Percentiles rank a stretch among this genome's conserved stretches.
Conservation (phyloP, 2,888 invertebrate genomes). For the Muschampia plurimacula region DNA sequence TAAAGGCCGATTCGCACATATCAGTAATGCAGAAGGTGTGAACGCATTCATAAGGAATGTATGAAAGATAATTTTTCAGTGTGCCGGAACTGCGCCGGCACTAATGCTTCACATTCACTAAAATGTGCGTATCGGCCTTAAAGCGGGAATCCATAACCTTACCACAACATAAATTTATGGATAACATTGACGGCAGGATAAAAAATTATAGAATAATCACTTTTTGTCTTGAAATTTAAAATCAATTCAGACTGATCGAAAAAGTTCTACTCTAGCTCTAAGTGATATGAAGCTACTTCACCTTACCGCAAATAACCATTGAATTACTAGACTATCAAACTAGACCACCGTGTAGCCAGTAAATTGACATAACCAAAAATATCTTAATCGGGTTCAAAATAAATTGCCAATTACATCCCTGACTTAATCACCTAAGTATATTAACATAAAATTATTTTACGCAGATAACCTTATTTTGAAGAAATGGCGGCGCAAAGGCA, state of each 20-base stretch:
- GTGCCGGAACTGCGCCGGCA: no score
- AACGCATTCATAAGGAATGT: no score
- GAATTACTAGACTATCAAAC: not conserved
- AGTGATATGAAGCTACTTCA: not conserved
- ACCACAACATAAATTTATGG: not conserved
- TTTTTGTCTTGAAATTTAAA: no score
- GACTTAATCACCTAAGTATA: constrained; percentile 14
- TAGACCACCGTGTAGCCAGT: not conserved
- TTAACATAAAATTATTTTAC: not conserved
- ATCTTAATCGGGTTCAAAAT: constrained; percentile 17
- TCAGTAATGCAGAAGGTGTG: no score
- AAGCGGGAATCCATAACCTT: not conserved
- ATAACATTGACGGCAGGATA: not conserved
- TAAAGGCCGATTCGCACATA: no score
- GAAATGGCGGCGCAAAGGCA: constrained; percentile 9
- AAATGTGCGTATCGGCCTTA: no score
- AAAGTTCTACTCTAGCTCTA: no score
- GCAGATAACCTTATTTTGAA: not conserved
- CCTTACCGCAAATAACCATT: not conserved
- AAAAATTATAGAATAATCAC: no score
- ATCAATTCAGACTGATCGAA: no score
- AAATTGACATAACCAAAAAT: constrained; percentile 1
- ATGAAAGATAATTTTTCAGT: no score
- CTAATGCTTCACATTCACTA: no score
- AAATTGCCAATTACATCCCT: constrained; percentile 9